phyloP scores from a whole-genome alignment of 2,797 vertebrate genomes.

The Falco novaeseelandiae region DNA sequence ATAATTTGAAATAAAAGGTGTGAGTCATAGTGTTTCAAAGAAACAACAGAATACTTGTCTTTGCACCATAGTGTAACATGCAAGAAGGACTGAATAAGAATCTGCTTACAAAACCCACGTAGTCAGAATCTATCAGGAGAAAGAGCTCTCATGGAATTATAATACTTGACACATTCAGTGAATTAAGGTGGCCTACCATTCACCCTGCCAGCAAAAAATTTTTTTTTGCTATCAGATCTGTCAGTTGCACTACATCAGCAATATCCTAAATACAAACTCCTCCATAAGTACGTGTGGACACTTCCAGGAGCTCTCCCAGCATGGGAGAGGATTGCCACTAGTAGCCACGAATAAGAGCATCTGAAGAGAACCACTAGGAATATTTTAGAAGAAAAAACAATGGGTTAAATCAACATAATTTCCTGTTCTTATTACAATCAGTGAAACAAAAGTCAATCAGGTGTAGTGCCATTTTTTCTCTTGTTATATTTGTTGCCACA shows the following conservation, averaged over 20 bases:
- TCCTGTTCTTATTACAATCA: neutral
- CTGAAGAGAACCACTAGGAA: neutral
- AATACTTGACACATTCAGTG: neutral
- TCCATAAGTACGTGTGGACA: accelerated
- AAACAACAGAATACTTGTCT: neutral
- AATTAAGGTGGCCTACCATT: neutral
- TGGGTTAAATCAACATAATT: neutral
- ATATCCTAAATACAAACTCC: neutral
- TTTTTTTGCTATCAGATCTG: neutral
- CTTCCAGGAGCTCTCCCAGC: neutral
- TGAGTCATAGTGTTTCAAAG: neutral
- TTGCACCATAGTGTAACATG: neutral
- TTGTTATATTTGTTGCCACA: neutral
- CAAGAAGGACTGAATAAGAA: neutral
- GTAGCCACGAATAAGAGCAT: neutral
- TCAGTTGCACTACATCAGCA: neutral
- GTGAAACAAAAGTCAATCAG: neutral
- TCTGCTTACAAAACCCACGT: neutral
- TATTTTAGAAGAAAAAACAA: neutral
- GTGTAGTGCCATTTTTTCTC: neutral
- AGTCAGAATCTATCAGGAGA: neutral
- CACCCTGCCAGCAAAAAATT: neutral
- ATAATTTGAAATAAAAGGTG: neutral
- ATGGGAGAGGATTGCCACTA: neutral
- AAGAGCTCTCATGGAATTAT: neutral